A percentile compares a stretch with the other conserved stretches of the same genome.
These are phyloP conservation scores for Rotaria magnacalcarata DNA, from an alignment of 2,888 invertebrate species.

Conservation along the genomic window DNA sequence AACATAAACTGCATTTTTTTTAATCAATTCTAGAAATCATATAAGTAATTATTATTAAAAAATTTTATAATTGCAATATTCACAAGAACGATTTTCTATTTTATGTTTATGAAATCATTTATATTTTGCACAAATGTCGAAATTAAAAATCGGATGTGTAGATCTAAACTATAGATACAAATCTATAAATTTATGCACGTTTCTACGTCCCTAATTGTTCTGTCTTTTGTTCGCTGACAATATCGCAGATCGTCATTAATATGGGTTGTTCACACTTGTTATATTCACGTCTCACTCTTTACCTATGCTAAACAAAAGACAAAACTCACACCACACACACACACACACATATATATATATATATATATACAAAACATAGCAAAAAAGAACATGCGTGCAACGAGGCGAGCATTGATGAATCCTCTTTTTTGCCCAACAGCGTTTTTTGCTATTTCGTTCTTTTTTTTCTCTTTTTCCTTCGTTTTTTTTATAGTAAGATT, in stretches of 20 bases:
- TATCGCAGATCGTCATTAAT: background rate
- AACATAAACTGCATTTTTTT: no score
- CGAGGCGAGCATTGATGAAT: conserved; percentile 3
- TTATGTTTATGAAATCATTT: no score
- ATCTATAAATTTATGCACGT: background rate
- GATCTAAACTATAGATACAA: background rate
- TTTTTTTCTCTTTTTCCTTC: background rate
- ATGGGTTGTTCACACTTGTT: background rate
- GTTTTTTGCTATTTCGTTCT: background rate
- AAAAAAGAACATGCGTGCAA: conserved; percentile 1
- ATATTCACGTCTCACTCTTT: background rate
- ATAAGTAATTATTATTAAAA: no score
- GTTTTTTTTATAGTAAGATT: background rate
- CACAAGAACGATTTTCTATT: no score
- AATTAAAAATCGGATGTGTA: background rate
- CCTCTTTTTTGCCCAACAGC: background rate
- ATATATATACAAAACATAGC: background rate
- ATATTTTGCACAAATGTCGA: background rate
- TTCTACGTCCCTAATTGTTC: background rate
- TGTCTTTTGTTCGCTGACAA: background rate
- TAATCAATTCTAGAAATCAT: no score
- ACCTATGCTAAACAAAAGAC: background rate
- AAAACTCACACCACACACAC: background rate
- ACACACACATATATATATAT: no score
- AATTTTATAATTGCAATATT: no score